phyloP scores from a whole-genome alignment of 1,140 invertebrate genomes.

The Rhynchophorus ferrugineus region DNA sequence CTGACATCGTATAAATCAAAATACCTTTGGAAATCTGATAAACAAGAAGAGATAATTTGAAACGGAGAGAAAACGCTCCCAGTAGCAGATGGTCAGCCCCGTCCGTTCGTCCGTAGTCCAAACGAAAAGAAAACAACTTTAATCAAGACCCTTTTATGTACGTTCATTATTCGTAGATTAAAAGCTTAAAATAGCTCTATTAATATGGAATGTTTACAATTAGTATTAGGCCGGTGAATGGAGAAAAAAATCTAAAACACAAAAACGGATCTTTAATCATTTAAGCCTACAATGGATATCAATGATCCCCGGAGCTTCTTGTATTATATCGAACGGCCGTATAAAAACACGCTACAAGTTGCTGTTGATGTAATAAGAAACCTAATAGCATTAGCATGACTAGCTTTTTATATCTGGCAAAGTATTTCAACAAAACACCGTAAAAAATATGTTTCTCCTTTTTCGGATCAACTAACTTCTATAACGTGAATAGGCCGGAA shows the following conservation, averaged over 20 bases:
- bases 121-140: too few relatives aligned
- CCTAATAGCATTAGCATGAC: constrained; percentile 33
- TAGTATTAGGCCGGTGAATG: constrained; percentile 6
- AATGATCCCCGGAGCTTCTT: constrained; percentile 13
- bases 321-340: constrained; percentile 15
- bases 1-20: too few relatives aligned
- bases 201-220: constrained; percentile 3
- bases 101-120: too few relatives aligned
- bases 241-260: constrained; percentile 12
- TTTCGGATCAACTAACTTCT: not conserved
- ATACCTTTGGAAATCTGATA: too few relatives aligned
- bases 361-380: constrained; percentile 27
- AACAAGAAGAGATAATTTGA: too few relatives aligned
- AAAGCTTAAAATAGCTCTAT: not conserved
- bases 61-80: too few relatives aligned
- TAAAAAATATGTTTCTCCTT: constrained; percentile 1
- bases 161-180: not conserved
- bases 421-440: constrained; percentile 25
- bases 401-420: constrained; percentile 22
- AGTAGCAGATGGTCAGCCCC: too few relatives aligned
- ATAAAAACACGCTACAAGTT: constrained; percentile 22
- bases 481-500: not conserved
- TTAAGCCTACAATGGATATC: constrained; percentile 15
- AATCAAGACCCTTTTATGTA: not conserved
- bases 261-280: constrained; percentile 14